These are phyloP conservation scores for Drosophila ustulata DNA, from an alignment of 2,888 invertebrate species.

Conservation along the genomic window DNA sequence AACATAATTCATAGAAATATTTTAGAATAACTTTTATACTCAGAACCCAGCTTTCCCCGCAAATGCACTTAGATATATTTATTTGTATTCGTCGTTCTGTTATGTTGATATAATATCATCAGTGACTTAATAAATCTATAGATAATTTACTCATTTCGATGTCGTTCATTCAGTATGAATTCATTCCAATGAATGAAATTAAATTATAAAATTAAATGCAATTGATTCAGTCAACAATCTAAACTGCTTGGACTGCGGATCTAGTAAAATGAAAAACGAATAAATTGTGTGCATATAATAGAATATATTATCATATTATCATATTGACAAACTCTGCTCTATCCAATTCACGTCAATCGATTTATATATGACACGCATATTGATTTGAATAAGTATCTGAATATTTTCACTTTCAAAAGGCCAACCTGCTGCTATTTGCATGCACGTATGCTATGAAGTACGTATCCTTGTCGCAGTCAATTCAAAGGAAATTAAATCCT, in stretches of 20 bases:
- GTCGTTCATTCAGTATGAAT: too few species aligned
- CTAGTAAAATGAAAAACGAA: not conserved
- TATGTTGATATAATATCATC: too few species aligned
- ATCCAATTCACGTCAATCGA: not conserved
- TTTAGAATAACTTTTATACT: too few species aligned
- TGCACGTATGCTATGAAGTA: not conserved
- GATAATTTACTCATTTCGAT: too few species aligned
- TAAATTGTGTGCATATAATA: not conserved
- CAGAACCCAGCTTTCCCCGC: too few species aligned
- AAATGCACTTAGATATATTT: too few species aligned
- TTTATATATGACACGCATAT: not conserved
- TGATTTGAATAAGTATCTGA: not conserved
- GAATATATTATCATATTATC: not conserved
- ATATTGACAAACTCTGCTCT: too few species aligned
- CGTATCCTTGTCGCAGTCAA: conserved; percentile 14
- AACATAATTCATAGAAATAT: too few species aligned
- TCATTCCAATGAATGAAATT: too few species aligned
- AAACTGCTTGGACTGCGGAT: not conserved
- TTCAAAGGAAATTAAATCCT: not conserved
- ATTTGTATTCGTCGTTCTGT: too few species aligned
- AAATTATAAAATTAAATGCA: too few species aligned
- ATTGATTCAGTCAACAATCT: not conserved
- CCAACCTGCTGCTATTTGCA: not conserved
- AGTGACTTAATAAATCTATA: too few species aligned
- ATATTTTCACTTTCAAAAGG: not conserved